Conservation (phyloP, 2,113 vertebrate genomes). For the Desmodus rotundus region DNA sequence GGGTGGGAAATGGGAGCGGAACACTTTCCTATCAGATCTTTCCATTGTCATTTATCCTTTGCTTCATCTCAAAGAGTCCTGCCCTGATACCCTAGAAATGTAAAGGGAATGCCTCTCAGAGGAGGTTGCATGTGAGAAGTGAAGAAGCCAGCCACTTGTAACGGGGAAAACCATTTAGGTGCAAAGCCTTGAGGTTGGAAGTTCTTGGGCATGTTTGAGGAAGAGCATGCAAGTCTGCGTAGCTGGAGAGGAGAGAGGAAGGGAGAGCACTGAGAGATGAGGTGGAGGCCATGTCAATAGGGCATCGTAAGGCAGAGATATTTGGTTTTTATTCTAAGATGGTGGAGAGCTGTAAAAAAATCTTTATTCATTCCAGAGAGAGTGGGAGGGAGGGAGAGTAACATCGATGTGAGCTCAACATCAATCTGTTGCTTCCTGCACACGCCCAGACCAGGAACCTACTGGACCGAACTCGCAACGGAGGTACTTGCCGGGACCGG, state of each 20-base stretch:
- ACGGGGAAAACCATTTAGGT: neutral
- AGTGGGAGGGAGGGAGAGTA: too few species aligned
- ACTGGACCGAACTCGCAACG: too few species aligned
- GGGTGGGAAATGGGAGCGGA: neutral
- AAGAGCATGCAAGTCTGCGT: neutral
- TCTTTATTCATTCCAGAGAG: too few species aligned
- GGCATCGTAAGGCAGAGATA: neutral
- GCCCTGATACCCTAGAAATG: neutral
- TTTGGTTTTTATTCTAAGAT: constrained; percentile 26
- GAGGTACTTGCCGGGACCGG: too few species aligned
- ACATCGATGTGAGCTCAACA: too few species aligned
- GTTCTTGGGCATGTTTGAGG: neutral
- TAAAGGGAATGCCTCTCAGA: neutral
- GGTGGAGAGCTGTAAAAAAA: neutral
- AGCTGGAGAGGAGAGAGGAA: neutral
- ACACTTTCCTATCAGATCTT: neutral
- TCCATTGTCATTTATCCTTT: neutral
- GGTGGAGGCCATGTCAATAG: neutral
- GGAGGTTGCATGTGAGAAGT: neutral
- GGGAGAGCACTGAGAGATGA: neutral
- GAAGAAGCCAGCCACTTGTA: neutral
- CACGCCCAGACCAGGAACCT: too few species aligned
- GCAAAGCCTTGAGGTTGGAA: neutral
- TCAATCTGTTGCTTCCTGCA: too few species aligned
- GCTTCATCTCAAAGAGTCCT: neutral